Evolutionary conservation across 2,888 invertebrate species (phyloP).

Genomic region (Drosophila austrosaltans): DNA sequence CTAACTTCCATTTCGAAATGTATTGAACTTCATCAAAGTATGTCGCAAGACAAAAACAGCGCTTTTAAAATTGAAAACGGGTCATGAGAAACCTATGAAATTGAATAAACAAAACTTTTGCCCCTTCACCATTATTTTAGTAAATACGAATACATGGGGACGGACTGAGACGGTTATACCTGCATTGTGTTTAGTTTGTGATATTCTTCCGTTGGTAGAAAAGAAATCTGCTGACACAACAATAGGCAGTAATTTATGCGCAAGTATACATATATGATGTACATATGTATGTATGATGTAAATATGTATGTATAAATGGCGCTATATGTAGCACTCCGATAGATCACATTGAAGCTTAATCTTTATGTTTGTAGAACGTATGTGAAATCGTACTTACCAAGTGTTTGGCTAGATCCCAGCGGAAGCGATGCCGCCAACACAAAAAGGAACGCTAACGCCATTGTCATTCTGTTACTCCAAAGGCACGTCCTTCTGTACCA

Average conservation of each 20-base stretch:
- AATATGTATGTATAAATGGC: neutral
- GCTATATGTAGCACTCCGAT: neutral
- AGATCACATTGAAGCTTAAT: neutral
- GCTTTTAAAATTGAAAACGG: constrained; percentile 10
- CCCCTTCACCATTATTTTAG: constrained; percentile 15
- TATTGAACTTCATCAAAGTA: neutral
- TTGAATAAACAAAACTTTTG: constrained; percentile 11
- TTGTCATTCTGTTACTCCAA: neutral
- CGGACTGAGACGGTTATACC: constrained; percentile 9
- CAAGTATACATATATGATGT: neutral
- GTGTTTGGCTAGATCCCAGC: neutral
- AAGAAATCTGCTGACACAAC: constrained; percentile 22
- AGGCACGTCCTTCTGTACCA: neutral
- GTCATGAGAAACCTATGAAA: constrained; percentile 10
- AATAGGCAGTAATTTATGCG: constrained; percentile 19
- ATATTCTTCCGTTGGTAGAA: constrained; percentile 20
- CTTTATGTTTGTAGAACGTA: neutral
- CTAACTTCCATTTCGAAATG: neutral
- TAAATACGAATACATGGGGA: neutral
- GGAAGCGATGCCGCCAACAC: neutral
- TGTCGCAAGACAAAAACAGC: constrained; percentile 1
- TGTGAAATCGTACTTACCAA: neutral
- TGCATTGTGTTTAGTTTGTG: constrained; percentile 13
- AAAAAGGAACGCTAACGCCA: neutral
- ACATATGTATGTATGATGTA: neutral